Percentiles rank a stretch among this genome's conserved stretches.
Evolutionary conservation across 2,797 vertebrate species (phyloP).

Genomic region (Antrozous pallidus): DNA sequence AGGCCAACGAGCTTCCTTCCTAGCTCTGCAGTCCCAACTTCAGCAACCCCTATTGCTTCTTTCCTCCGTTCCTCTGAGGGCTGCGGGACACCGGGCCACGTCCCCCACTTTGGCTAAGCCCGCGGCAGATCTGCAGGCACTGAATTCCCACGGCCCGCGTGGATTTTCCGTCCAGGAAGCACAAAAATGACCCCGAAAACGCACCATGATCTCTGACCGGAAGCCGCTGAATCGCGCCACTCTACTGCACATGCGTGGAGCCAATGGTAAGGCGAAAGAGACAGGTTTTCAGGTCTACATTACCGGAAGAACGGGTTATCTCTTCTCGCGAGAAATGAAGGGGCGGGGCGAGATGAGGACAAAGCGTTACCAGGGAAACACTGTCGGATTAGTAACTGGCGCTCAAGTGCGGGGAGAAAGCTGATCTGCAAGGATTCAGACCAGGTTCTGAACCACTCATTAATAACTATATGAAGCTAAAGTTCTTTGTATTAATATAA

Average conservation of each 20-base stretch:
- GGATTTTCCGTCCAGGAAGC: not conserved
- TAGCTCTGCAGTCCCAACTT: not conserved
- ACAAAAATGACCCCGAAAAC: slow-evolving; percentile 42
- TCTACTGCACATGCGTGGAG: slow-evolving; percentile 55
- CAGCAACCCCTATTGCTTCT: not conserved
- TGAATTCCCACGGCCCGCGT: not conserved
- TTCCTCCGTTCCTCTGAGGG: not conserved
- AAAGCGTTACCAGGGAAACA: slow-evolving; percentile 39
- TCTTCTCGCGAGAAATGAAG: slow-evolving; percentile 49
- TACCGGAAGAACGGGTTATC: slow-evolving; percentile 45
- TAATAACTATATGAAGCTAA: not conserved
- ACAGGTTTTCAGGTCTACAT: accelerated
- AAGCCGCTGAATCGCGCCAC: slow-evolving; percentile 36
- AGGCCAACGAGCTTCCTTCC: not conserved
- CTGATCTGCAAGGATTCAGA: not conserved
- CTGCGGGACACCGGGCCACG: not conserved
- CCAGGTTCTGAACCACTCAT: slow-evolving; percentile 19
- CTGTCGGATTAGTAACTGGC: not conserved
- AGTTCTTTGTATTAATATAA: not conserved
- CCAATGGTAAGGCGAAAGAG: accelerated
- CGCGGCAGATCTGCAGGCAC: not conserved
- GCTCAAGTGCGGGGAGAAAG: not conserved
- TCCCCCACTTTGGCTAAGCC: not conserved
- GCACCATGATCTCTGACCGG: slow-evolving; percentile 54
- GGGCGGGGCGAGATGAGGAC: accelerated